Evolutionary conservation across 2,797 vertebrate species (phyloP).

Genomic region (Crocidura indochinensis): DNA sequence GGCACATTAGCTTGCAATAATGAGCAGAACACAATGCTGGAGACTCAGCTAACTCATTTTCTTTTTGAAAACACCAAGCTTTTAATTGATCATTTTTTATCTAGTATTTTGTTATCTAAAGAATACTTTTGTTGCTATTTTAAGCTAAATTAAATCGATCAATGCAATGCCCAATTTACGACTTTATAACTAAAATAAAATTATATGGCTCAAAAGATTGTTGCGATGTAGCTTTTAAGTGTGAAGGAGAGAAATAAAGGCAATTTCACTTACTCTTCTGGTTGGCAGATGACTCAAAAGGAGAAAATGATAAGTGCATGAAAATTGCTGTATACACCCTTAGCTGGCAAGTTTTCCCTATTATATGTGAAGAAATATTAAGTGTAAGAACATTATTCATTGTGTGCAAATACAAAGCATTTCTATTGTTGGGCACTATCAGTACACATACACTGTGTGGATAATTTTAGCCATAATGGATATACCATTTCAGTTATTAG

Average conservation of each 20-base stretch:
- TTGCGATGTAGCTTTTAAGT: conserved; percentile 52
- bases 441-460: background rate
- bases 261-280: conserved; percentile 57
- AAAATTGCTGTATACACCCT: conserved; percentile 58
- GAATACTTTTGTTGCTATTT: conserved; percentile 44
- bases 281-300: conserved; percentile 54
- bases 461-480: conserved; percentile 54
- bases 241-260: conserved; percentile 52
- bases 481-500: conserved; percentile 46
- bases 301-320: conserved; percentile 21
- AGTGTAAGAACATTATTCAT: conserved; percentile 47
- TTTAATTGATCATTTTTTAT: conserved; percentile 24
- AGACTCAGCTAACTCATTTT: background rate
- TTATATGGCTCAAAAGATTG: conserved; percentile 12
- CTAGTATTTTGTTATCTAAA: conserved; percentile 49
- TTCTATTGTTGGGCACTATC: background rate
- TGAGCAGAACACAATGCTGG: background rate
- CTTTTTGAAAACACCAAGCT: background rate
- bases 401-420: conserved; percentile 46
- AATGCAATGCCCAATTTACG: conserved; percentile 10
- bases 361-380: conserved; percentile 48
- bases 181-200: conserved; percentile 26
- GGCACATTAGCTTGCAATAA: background rate
- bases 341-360: conserved; percentile 35
- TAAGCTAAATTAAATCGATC: conserved; percentile 10